These are phyloP conservation scores for Xanthia togata DNA, from an alignment of 2,888 invertebrate genomes.

Conservation along the genomic window DNA sequence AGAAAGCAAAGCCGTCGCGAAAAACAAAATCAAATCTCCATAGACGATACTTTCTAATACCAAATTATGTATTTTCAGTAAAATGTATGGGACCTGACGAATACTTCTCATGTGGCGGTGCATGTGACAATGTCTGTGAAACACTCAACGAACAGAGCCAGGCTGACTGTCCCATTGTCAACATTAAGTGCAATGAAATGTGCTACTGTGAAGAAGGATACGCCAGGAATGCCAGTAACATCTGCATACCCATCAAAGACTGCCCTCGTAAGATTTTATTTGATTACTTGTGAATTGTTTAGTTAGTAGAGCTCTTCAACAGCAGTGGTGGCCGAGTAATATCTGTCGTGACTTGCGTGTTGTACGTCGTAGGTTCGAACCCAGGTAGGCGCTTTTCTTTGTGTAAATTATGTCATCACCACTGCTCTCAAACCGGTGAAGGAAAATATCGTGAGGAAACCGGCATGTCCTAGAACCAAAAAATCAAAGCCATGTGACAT, in stretches of 20 bases:
- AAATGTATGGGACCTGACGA: slow-evolving; percentile 59
- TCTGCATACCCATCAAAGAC: slow-evolving; percentile 69
- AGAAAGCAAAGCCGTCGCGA: background rate
- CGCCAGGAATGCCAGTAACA: slow-evolving; percentile 69
- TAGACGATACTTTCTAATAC: background rate
- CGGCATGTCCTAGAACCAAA: too few relatives aligned
- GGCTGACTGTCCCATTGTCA: slow-evolving; percentile 69
- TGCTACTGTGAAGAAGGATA: slow-evolving; percentile 75
- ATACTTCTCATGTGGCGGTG: slow-evolving; percentile 69
- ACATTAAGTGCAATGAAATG: slow-evolving; percentile 69
- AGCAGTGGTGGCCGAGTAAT: too few relatives aligned
- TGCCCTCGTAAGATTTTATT: slow-evolving; percentile 53
- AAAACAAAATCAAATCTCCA: too few relatives aligned
- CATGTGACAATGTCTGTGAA: slow-evolving; percentile 73
- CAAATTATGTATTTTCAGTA: background rate
- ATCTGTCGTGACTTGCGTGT: too few relatives aligned
- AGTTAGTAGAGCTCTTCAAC: too few relatives aligned
- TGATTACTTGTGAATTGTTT: background rate
- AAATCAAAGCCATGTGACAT: too few relatives aligned
- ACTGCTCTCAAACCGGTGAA: too few relatives aligned
- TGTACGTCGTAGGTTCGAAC: too few relatives aligned
- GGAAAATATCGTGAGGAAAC: too few relatives aligned
- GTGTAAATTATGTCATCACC: too few relatives aligned
- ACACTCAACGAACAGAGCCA: slow-evolving; percentile 65
- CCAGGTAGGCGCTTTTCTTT: too few relatives aligned